These are phyloP conservation scores for Nansenia antarctica DNA, from an alignment of 2,113 vertebrate species.

Conservation along the genomic window DNA sequence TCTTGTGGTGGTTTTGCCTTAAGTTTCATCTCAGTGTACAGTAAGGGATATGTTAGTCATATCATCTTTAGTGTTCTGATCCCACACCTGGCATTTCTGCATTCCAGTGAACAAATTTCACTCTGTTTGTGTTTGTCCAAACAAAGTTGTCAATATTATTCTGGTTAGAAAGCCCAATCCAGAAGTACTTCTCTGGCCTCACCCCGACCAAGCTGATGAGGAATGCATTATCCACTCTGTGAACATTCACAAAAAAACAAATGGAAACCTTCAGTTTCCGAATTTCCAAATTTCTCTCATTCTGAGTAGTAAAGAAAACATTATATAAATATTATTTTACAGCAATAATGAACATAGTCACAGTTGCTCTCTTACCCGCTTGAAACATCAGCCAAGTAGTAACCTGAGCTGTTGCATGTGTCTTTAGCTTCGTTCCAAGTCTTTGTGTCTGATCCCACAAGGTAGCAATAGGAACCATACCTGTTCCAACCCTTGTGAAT, in stretches of 20 bases:
- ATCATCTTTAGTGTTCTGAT: no score
- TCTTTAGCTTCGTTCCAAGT: conserved; percentile 86
- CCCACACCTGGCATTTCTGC: conserved; percentile 80
- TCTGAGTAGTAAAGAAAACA: neutral
- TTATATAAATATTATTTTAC: neutral
- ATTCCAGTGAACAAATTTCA: conserved; percentile 90
- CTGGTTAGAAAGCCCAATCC: conserved; percentile 88
- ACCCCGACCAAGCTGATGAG: conserved; percentile 88
- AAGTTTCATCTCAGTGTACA: no score
- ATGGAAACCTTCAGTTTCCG: neutral
- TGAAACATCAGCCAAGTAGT: conserved; percentile 82
- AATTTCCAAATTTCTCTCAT: no score
- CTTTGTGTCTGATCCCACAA: conserved; percentile 78
- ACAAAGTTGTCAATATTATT: conserved; percentile 77
- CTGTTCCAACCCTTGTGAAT: conserved; percentile 87
- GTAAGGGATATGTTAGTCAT: no score
- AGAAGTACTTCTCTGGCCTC: conserved; percentile 86
- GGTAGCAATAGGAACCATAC: conserved; percentile 87
- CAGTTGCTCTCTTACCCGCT: conserved; percentile 75
- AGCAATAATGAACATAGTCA: neutral
- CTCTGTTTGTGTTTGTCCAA: conserved; percentile 76
- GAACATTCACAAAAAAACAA: neutral
- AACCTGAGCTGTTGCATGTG: conserved; percentile 74
- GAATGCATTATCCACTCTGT: conserved; percentile 83
- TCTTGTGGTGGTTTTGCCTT: no score